phyloP scores from a whole-genome alignment of 2,888 invertebrate species.

The Nomada goodeniana region DNA sequence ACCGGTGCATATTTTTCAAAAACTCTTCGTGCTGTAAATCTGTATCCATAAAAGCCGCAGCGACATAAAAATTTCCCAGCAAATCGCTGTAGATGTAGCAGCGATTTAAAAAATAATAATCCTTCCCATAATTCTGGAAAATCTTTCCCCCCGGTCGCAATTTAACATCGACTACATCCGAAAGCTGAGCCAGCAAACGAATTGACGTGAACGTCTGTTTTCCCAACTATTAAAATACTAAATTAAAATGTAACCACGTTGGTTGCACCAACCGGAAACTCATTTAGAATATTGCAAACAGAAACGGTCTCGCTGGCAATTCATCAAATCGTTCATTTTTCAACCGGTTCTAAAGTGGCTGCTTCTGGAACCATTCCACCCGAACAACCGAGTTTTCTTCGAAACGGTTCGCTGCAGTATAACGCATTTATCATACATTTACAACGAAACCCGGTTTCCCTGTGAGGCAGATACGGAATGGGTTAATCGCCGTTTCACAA shows the following conservation, averaged over 20 bases:
- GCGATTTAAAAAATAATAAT: too few relatives aligned
- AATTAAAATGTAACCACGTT: background rate
- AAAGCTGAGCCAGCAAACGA: background rate
- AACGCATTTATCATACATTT: constrained; percentile 39
- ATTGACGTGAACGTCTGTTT: background rate
- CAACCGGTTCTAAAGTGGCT: constrained; percentile 1
- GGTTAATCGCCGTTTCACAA: constrained; percentile 21
- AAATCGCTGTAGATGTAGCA: too few relatives aligned
- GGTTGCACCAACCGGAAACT: background rate
- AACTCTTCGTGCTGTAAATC: too few relatives aligned
- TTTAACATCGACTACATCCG: background rate
- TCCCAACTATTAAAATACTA: background rate
- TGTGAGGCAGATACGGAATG: background rate
- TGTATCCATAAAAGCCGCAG: too few relatives aligned
- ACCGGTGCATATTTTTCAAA: too few relatives aligned
- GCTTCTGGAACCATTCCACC: background rate
- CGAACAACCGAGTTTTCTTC: constrained; percentile 20
- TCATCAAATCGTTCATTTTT: constrained; percentile 30
- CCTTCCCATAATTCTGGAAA: too few relatives aligned
- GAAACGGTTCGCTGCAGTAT: background rate
- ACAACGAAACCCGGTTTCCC: constrained; percentile 2
- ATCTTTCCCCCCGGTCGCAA: too few relatives aligned
- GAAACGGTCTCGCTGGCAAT: background rate
- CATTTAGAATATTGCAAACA: constrained; percentile 4
- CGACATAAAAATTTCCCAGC: too few relatives aligned